phyloP scores from a whole-genome alignment of 2,888 invertebrate species.

The Phalera bucephala region DNA sequence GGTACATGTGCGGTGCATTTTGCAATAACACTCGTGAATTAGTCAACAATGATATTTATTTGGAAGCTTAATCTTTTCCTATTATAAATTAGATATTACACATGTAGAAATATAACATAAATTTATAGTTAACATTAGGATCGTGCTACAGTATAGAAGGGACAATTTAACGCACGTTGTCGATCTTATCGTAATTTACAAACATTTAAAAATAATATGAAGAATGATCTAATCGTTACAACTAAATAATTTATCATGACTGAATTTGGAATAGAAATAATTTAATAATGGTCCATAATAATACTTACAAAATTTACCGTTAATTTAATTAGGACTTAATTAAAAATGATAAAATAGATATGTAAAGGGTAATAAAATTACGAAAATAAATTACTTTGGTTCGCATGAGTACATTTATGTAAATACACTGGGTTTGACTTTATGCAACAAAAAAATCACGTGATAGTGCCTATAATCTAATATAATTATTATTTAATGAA shows the following conservation, averaged over 20 bases:
- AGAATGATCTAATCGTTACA: slow-evolving; percentile 22
- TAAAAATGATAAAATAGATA: slow-evolving; percentile 44
- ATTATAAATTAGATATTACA: slow-evolving; percentile 54
- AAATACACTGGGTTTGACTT: slow-evolving; percentile 30
- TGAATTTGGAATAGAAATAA: slow-evolving; percentile 37
- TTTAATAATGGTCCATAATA: slow-evolving; percentile 59
- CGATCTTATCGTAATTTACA: slow-evolving; percentile 25
- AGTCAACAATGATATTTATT: slow-evolving; percentile 81
- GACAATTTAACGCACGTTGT: slow-evolving; percentile 33
- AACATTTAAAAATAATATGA: slow-evolving; percentile 31
- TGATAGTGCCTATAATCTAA: slow-evolving; percentile 13
- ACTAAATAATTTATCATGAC: slow-evolving; percentile 10
- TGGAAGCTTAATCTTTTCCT: slow-evolving; percentile 62
- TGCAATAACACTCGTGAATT: slow-evolving; percentile 4
- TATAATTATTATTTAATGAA: neutral
- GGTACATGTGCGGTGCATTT: neutral
- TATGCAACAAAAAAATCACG: slow-evolving; percentile 18
- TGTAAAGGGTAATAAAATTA: slow-evolving; percentile 54
- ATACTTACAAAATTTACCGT: slow-evolving; percentile 58
- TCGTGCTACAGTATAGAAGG: slow-evolving; percentile 48
- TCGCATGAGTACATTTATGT: slow-evolving; percentile 49
- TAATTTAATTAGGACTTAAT: slow-evolving; percentile 49
- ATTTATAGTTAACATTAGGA: slow-evolving; percentile 53
- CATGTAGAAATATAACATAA: slow-evolving; percentile 63
- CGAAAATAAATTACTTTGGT: slow-evolving; percentile 68